A percentile compares a stretch with the other conserved stretches of the same genome.
phyloP scores from a whole-genome alignment of 2,797 vertebrate species.

The Pygocentrus nattereri region DNA sequence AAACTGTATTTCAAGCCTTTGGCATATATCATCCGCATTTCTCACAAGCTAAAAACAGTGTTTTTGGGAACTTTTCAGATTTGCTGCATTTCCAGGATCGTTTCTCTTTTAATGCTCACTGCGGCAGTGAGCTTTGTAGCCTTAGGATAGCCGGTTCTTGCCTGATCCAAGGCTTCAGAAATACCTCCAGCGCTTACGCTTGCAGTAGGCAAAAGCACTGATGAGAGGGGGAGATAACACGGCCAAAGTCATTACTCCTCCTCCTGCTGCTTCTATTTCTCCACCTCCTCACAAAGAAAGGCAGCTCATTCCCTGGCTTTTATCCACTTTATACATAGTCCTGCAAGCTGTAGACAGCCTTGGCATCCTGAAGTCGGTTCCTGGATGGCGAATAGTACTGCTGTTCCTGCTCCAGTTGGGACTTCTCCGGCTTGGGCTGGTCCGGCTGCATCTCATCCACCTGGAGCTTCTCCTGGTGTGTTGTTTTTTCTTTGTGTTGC shows the following conservation, averaged over 20 bases:
- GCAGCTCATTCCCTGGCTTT: conserved; percentile 26
- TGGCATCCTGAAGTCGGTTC: conserved; percentile 66
- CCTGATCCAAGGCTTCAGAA: conserved; percentile 61
- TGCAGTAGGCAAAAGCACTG: conserved; percentile 48
- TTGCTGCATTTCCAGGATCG: no score
- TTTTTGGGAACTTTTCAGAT: no score
- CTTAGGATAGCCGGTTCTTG: conserved; percentile 52
- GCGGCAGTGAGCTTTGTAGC: neutral
- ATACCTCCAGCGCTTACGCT: conserved; percentile 47
- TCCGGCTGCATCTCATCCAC: conserved; percentile 36
- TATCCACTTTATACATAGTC: conserved; percentile 74
- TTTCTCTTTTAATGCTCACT: no score
- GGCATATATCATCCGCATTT: no score
- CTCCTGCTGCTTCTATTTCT: conserved; percentile 47
- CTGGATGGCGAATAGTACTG: conserved; percentile 64
- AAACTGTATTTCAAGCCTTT: neutral
- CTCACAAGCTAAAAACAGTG: no score
- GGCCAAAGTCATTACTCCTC: conserved; percentile 60
- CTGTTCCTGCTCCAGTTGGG: conserved; percentile 32
- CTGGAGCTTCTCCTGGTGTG: conserved; percentile 55
- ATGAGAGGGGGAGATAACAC: conserved; percentile 55
- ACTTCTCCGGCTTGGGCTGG: conserved; percentile 47
- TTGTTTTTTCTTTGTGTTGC: conserved; percentile 45
- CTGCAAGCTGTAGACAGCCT: conserved; percentile 78
- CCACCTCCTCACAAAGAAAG: conserved; percentile 40